Conservation (phyloP, 64 coral and sea anemone genomes). For the Pocillopora verrucosa region DNA sequence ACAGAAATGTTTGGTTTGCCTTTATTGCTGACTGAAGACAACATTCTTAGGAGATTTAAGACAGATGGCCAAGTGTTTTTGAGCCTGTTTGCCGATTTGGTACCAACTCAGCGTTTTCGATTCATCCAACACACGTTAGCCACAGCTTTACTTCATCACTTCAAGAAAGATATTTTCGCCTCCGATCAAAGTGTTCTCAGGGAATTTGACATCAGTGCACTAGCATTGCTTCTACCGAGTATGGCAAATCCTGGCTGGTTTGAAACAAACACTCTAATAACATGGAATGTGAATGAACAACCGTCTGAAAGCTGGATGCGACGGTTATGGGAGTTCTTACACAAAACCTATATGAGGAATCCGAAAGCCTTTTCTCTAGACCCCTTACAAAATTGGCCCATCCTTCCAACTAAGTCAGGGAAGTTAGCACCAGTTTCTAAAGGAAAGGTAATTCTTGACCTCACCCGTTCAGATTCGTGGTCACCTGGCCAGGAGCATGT, state of each 20-base stretch:
- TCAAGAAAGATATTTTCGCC: constrained; percentile 6
- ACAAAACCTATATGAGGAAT: neutral
- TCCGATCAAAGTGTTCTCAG: constrained; percentile 23
- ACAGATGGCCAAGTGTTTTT: constrained; percentile 55
- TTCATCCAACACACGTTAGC: constrained; percentile 25
- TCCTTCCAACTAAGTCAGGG: constrained; percentile 63
- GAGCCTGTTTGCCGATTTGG: constrained; percentile 59
- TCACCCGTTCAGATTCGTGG: constrained; percentile 41
- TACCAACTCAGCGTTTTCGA: neutral
- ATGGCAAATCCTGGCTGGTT: constrained; percentile 30
- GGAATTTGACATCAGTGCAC: constrained; percentile 53
- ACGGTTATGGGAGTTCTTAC: constrained; percentile 69
- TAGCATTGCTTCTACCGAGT: constrained; percentile 28
- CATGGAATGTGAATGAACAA: constrained; percentile 53
- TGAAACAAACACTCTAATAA: constrained; percentile 18
- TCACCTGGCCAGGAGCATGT: constrained; percentile 44
- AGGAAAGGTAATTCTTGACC: constrained; percentile 76
- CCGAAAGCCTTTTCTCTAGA: constrained; percentile 51
- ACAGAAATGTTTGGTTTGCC: constrained; percentile 69
- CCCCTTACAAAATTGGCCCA: constrained; percentile 68
- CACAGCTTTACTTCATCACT: neutral
- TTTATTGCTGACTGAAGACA: constrained; percentile 66
- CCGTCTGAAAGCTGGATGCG: constrained; percentile 53
- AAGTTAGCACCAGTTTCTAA: constrained; percentile 51
- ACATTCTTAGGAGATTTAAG: constrained; percentile 49